A percentile compares a stretch with the other conserved stretches of the same genome.
Conservation (phyloP, 2,888 invertebrate genomes). For the Lobophora halterata region DNA sequence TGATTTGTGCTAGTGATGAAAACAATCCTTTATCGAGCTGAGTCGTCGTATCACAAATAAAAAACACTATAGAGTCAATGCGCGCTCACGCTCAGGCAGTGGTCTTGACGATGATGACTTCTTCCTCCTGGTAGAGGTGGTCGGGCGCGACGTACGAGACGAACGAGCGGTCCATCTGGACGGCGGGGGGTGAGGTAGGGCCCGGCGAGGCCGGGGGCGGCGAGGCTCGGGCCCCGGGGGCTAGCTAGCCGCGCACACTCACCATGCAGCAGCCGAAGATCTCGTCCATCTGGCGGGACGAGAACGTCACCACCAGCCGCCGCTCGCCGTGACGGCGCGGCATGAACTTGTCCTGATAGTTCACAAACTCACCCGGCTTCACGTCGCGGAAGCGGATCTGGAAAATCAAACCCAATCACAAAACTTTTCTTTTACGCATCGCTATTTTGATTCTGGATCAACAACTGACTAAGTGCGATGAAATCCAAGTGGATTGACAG, state of each 20-base stretch:
- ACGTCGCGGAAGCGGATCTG: slow-evolving; percentile 82
- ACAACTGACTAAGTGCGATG: too few species aligned
- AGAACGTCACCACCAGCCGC: slow-evolving; percentile 84
- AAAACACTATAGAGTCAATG: slow-evolving; percentile 29
- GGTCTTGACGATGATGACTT: slow-evolving; percentile 65
- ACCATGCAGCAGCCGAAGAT: slow-evolving; percentile 81
- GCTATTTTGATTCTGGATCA: too few species aligned
- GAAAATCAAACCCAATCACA: slow-evolving; percentile 17
- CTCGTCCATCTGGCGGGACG: slow-evolving; percentile 83
- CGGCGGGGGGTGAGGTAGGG: slow-evolving; percentile 56
- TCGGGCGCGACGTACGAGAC: slow-evolving; percentile 61
- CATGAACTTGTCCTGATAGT: slow-evolving; percentile 81
- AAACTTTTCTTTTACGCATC: neutral
- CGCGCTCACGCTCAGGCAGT: slow-evolving; percentile 35
- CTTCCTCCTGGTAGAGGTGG: slow-evolving; percentile 66
- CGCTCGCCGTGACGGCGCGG: slow-evolving; percentile 81
- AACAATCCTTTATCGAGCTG: slow-evolving; percentile 58
- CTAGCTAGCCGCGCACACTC: slow-evolving; percentile 76
- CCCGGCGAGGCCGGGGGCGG: slow-evolving; percentile 67
- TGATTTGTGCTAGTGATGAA: slow-evolving; percentile 57
- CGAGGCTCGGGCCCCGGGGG: slow-evolving; percentile 68
- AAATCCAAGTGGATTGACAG: too few species aligned
- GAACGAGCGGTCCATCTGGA: slow-evolving; percentile 63
- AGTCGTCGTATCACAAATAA: slow-evolving; percentile 49
- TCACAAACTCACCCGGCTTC: slow-evolving; percentile 82